phyloP scores from a whole-genome alignment of 1,140 invertebrate species.

The Ladona fulva region DNA sequence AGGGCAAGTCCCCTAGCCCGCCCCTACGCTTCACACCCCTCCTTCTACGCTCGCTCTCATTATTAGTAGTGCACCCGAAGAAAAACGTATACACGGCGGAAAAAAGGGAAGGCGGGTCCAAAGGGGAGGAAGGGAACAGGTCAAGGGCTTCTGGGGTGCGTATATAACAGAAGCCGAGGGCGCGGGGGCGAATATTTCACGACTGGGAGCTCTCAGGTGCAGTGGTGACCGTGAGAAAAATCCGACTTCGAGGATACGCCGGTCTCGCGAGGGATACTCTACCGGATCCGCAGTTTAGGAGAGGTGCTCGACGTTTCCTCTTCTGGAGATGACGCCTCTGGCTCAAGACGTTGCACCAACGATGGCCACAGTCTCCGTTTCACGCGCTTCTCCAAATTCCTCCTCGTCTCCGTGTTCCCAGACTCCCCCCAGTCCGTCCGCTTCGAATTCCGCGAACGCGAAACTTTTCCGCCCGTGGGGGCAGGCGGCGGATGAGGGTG shows the following conservation, averaged over 20 bases:
- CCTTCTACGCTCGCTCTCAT: background rate
- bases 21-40: background rate
- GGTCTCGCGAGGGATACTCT: background rate
- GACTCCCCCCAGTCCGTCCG: background rate
- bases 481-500: background rate
- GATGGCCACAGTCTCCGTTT: background rate
- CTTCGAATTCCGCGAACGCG: background rate
- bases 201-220: background rate
- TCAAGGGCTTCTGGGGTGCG: background rate
- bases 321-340: background rate
- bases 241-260: background rate
- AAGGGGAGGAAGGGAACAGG: background rate
- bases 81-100: background rate
- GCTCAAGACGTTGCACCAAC: background rate
- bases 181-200: background rate
- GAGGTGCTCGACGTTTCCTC: background rate
- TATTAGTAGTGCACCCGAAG: background rate
- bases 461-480: background rate
- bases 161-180: background rate
- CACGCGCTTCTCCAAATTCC: background rate
- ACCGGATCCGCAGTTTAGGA: background rate
- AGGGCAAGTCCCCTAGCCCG: background rate
- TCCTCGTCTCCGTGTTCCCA: background rate
- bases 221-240: background rate
- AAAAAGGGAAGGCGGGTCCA: background rate